Base-by-base conservation (phyloP, 2,113 vertebrate species). In the Trogon surrucura region DNA sequence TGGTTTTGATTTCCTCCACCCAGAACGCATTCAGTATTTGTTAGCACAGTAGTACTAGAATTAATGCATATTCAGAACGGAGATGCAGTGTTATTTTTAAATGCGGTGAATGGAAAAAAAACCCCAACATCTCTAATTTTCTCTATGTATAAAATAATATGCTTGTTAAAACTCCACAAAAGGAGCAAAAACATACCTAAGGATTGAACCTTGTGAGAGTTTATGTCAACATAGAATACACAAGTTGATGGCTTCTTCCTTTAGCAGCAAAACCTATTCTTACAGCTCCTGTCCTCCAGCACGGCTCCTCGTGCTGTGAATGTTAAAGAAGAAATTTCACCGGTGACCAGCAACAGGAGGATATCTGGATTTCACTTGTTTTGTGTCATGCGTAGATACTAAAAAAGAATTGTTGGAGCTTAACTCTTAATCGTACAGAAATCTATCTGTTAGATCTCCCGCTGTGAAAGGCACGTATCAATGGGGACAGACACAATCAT, bases 201-300 rank as follows among this genome's bases (percentile, higher is more conserved):
- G 81, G 80, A 93, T 72, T 79, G 50, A 94, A 83, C 66, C 47
- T 96, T 79, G 77, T 91, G 91, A 94, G 95, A 97, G 74, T 54
- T 84, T 80, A 94, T 65, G 58, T 86, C 65, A 73, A 86, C 27
- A 82, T 0, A 48, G 84, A 89, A 94, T 79, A 53, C 77, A 95
- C 73, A 96, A 89, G 69, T 84, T 73, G 83, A 97, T 97, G 95
- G 97, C 96, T 98, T 98, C 85, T 97, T 97, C 94, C 97, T 85
- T 97, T 96, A 93, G 94, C 92, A 96, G 94, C 94, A 96, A 95
- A 82, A 96, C 25, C 65, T 93, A 53, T 72, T 91, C 84, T 89
- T 81, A 80, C 13, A 25, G 54, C 65, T 94, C 91, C 41, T 74
- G 4, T 34, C 88, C 69, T 95, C 71, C 78, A 61, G 30, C n/a